These are phyloP conservation scores for Malaclemys terrapin DNA, from an alignment of 2,113 vertebrate species.

Conservation along the genomic window DNA sequence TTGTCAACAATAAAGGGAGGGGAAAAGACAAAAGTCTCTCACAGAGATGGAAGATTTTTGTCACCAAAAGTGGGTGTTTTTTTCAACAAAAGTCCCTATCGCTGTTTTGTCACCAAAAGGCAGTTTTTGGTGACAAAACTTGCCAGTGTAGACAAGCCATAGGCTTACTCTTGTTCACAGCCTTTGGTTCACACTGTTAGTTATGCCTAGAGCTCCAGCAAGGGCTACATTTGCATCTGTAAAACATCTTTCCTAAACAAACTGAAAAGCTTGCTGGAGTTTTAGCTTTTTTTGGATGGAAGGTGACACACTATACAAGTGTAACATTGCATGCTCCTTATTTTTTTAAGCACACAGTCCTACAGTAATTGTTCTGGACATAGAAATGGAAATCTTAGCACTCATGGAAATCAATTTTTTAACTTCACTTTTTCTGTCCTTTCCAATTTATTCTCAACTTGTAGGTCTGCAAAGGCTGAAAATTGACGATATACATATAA, in stretches of 20 bases:
- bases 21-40: too few relatives aligned
- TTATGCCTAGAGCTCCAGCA: neutral
- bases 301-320: neutral
- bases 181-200: neutral
- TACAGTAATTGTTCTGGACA: constrained; percentile 28
- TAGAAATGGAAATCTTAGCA: constrained; percentile 4
- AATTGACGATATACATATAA: constrained; percentile 48
- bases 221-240: neutral
- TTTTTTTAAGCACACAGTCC: constrained; percentile 12
- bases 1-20: too few relatives aligned
- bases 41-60: too few relatives aligned
- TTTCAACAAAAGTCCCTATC: too few relatives aligned
- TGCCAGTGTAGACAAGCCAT: too few relatives aligned
- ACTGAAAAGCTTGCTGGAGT: neutral
- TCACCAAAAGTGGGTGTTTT: too few relatives aligned
- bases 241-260: neutral
- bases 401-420: constrained; percentile 34
- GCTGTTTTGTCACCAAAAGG: too few relatives aligned
- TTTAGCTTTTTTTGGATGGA: neutral
- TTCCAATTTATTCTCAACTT: constrained; percentile 27
- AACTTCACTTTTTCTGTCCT: constrained; percentile 9
- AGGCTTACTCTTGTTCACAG: neutral
- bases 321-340: neutral
- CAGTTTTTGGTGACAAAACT: too few relatives aligned
- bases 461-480: constrained; percentile 14